Evolutionary conservation across 1,140 invertebrate genomes (phyloP), one percentile per base, ranked within the genome.

Genomic region (Drosophila pachea): DNA sequence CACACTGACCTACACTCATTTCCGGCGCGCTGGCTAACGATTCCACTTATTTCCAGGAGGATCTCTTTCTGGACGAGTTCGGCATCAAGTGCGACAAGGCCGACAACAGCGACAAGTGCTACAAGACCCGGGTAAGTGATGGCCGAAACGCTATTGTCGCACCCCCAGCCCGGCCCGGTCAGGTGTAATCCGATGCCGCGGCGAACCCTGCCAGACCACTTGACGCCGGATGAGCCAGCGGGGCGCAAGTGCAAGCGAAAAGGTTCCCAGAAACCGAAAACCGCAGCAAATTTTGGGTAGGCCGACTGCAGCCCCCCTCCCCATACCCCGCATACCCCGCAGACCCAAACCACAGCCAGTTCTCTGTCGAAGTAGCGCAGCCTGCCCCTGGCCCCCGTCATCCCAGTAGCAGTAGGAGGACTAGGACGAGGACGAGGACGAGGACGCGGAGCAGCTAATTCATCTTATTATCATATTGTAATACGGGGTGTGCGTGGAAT

Each of bases 31-130:
- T 29, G 38, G 58, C 66, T 54, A 71, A 67, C 53, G 64, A 52
- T 65, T 49, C 48, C 61, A 58, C 7, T 29, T 31, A 55, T 76
- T 88, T 75, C 68, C 73, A 88, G 86, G 86, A 88, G 79, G 74
- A 81, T 76, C 61, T 77, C 36, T 88, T 88, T 81, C 69, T 81
- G 56, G 83, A 88, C 62, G 86, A 88, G 47, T 86, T 81, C 40
- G 86, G 86, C 11, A 73, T 88, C 12, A 64, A 75, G 32, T 88
- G 86, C 63, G 78, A 70, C 29, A 83, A 75, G 68, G 82, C 76
- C 48, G 76, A 81, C 74, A 88, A 73, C 58, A 70, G 78, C 40
- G 72, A 78, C 42, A 79, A 78, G 71, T 88, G 86, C 68, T 88
- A 88, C 59, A 79, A 74, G 68, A 73, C 72, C 55, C 68, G 86